phyloP scores from a whole-genome alignment of 2,797 vertebrate species.

The Staurois parvus region DNA sequence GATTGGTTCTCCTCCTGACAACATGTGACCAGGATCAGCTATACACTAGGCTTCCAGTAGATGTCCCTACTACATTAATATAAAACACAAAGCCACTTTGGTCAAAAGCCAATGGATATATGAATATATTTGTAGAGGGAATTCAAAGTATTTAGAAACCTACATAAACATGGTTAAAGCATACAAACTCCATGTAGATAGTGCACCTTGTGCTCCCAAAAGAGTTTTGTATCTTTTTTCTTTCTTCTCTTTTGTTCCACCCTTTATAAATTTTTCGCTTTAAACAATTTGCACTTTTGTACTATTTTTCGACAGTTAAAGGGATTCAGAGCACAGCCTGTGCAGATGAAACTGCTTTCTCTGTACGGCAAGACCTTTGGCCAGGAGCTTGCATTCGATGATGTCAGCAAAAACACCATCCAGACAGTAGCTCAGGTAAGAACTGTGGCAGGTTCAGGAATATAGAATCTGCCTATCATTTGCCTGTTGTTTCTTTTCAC shows the following conservation, averaged over 20 bases:
- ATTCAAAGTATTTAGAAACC: too few species aligned
- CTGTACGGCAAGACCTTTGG: constrained; percentile 75
- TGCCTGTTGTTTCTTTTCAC: not conserved
- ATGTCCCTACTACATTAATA: too few species aligned
- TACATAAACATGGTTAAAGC: too few species aligned
- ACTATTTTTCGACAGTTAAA: constrained; percentile 65
- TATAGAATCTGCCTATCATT: not conserved
- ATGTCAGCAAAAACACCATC: constrained; percentile 77
- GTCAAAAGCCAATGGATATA: too few species aligned
- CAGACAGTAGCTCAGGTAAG: constrained; percentile 75
- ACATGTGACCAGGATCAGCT: too few species aligned
- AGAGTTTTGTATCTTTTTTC: not conserved
- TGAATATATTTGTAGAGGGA: too few species aligned
- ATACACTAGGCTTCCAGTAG: too few species aligned
- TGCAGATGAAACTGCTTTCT: constrained; percentile 76
- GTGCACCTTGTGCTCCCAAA: too few species aligned
- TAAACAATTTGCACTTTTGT: not conserved
- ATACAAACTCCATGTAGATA: too few species aligned
- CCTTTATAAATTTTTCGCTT: not conserved
- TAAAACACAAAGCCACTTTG: too few species aligned
- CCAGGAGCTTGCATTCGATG: constrained; percentile 80
- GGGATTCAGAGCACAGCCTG: constrained; percentile 78
- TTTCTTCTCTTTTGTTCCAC: not conserved
- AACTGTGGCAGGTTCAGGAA: not conserved
- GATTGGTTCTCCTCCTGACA: too few species aligned